phyloP scores from a whole-genome alignment of 2,113 vertebrate species.

The Axis porcinus region DNA sequence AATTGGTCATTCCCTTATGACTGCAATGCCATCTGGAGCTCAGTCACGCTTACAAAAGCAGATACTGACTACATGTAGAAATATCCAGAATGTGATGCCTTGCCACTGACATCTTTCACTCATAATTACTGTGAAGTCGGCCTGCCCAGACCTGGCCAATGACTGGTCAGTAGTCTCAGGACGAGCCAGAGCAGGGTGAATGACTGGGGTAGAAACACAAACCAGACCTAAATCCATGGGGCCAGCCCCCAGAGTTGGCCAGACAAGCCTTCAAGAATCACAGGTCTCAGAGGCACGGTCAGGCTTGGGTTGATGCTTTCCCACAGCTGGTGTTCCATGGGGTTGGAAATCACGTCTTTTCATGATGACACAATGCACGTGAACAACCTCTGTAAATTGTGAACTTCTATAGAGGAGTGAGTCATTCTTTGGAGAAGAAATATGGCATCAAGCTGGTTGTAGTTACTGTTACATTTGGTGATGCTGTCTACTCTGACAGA shows the following conservation, averaged over 20 bases:
- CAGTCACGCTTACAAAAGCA: conserved; percentile 44
- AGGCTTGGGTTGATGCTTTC: background rate
- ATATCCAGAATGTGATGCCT: conserved; percentile 57
- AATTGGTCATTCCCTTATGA: conserved; percentile 45
- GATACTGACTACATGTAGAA: conserved; percentile 60
- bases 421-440: background rate
- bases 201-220: background rate
- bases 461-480: background rate
- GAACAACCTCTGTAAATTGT: background rate
- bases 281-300: background rate
- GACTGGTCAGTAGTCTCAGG: conserved; percentile 56
- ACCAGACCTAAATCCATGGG: background rate
- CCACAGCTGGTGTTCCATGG: background rate
- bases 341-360: background rate
- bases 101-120: conserved; percentile 61
- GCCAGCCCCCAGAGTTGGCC: background rate
- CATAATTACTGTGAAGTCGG: conserved; percentile 60
- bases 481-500: background rate
- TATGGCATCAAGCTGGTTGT: background rate
- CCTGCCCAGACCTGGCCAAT: conserved; percentile 38
- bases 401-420: background rate
- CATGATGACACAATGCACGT: rapidly evolving
- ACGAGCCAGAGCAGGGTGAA: conserved; percentile 34
- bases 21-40: conserved; percentile 52
- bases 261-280: background rate